phyloP scores from a whole-genome alignment of 2,797 vertebrate species.

The Hoplostethus mediterraneus region DNA sequence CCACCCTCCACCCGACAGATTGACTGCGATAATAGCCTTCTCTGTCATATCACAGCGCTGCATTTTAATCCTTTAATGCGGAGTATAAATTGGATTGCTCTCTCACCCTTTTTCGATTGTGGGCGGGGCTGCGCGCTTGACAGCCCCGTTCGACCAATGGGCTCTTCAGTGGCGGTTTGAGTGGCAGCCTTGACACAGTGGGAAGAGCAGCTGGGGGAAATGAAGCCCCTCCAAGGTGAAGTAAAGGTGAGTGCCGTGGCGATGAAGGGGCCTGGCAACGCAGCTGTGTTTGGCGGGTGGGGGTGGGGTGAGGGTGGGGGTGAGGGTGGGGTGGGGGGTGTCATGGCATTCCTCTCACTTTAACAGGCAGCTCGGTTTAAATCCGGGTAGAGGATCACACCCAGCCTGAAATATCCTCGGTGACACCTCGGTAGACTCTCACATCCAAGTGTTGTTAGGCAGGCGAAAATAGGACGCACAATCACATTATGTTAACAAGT shows the following conservation, averaged over 20 bases:
- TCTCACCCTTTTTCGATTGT: constrained; percentile 44
- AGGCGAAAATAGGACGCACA: constrained; percentile 74
- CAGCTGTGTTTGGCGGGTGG: constrained; percentile 68
- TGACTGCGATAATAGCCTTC: constrained; percentile 59
- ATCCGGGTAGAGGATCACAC: constrained; percentile 66
- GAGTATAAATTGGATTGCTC: constrained; percentile 65
- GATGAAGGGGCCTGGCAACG: constrained; percentile 35
- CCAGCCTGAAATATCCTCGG: constrained; percentile 69
- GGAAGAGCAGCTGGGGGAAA: constrained; percentile 52
- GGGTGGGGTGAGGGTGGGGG: neutral
- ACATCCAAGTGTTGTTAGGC: constrained; percentile 74
- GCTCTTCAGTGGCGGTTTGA: constrained; percentile 29
- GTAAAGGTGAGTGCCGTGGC: constrained; percentile 57
- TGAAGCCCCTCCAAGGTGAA: constrained; percentile 60
- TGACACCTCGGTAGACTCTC: constrained; percentile 70
- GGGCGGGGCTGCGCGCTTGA: constrained; percentile 43
- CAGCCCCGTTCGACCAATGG: constrained; percentile 51
- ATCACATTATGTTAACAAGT: constrained; percentile 77
- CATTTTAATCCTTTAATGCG: constrained; percentile 75
- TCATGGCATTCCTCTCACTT: constrained; percentile 74
- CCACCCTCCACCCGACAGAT: constrained; percentile 58
- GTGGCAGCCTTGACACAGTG: constrained; percentile 35
- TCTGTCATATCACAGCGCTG: constrained; percentile 51
- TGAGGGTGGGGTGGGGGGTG: constrained; percentile 30
- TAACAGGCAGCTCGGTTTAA: constrained; percentile 43